These are phyloP conservation scores for Geopemphigus sp. DNA, from an alignment of 1,140 invertebrate genomes.

Conservation along the genomic window DNA sequence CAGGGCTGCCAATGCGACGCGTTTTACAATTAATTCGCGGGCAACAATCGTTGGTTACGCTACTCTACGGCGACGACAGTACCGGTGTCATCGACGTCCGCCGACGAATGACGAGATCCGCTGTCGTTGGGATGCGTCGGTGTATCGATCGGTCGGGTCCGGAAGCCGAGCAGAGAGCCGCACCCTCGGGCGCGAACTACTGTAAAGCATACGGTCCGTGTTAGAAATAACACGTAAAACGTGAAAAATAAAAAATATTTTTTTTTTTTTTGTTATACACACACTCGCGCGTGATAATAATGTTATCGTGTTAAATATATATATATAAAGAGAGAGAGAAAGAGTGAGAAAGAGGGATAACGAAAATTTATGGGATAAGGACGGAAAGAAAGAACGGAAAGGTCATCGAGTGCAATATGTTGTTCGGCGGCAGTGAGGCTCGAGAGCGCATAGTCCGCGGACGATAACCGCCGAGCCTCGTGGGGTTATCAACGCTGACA, in stretches of 20 bases:
- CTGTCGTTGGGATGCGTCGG: not conserved
- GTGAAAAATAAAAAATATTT: not conserved
- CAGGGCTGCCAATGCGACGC: conserved; percentile 53
- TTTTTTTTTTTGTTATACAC: not conserved
- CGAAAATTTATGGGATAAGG: not conserved
- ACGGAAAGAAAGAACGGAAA: not conserved
- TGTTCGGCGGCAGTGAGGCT: not conserved
- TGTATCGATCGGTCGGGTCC: not conserved
- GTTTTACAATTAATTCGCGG: conserved; percentile 3
- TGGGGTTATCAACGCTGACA: not conserved
- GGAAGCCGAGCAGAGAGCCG: not conserved
- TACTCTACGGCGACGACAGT: not conserved
- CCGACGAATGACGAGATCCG: not conserved
- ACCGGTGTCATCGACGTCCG: conserved; percentile 3
- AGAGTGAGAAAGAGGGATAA: too few species aligned
- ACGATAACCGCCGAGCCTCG: not conserved
- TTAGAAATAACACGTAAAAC: not conserved
- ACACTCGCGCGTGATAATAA: not conserved
- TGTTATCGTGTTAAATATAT: too few species aligned
- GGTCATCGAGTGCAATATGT: not conserved
- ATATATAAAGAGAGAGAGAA: too few species aligned
- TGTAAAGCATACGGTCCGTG: conserved; percentile 6
- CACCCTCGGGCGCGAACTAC: not conserved
- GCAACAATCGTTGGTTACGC: not conserved
- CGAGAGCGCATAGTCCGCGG: conserved; percentile 29